phyloP scores from a whole-genome alignment of 2,113 vertebrate species.

The Synodontis membranacea region DNA sequence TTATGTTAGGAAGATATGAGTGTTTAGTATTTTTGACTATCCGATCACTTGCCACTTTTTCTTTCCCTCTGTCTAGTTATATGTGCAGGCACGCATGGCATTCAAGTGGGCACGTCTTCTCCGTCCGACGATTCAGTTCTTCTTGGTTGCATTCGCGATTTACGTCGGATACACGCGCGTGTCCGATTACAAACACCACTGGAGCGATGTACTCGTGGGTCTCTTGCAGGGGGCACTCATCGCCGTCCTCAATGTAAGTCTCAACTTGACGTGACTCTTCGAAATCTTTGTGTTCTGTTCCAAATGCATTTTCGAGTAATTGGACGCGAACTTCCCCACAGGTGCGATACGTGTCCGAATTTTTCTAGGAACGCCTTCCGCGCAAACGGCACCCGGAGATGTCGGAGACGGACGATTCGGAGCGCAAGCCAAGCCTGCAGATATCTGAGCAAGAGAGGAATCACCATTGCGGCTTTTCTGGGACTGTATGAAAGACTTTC shows the following conservation, averaged over 20 bases:
- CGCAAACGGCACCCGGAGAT: conserved; percentile 11
- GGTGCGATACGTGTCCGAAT: conserved; percentile 88
- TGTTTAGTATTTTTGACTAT: conserved; percentile 49
- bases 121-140: conserved; percentile 91
- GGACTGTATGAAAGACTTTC: conserved; percentile 68
- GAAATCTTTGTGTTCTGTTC: not conserved
- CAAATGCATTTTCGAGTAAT: not conserved
- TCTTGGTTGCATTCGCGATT: conserved; percentile 85
- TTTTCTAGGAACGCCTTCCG: conserved; percentile 83
- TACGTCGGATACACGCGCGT: conserved; percentile 91
- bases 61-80: conserved; percentile 72
- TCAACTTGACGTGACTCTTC: conserved; percentile 15
- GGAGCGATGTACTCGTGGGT: conserved; percentile 87
- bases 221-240: conserved; percentile 89
- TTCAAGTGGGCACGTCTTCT: conserved; percentile 87
- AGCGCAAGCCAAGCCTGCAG: conserved; percentile 79
- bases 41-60: conserved; percentile 60
- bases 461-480: conserved; percentile 78
- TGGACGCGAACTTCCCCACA: conserved; percentile 44
- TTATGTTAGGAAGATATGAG: not conserved
- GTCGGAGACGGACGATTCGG: conserved; percentile 65
- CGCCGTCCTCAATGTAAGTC: conserved; percentile 84
- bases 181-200: conserved; percentile 93
- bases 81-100: conserved; percentile 84
- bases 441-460: conserved; percentile 70